Evolutionary conservation across 2,888 invertebrate genomes (phyloP), one percentile per base, ranked within the genome.

Genomic region (Perizoma flavofasciatum): DNA sequence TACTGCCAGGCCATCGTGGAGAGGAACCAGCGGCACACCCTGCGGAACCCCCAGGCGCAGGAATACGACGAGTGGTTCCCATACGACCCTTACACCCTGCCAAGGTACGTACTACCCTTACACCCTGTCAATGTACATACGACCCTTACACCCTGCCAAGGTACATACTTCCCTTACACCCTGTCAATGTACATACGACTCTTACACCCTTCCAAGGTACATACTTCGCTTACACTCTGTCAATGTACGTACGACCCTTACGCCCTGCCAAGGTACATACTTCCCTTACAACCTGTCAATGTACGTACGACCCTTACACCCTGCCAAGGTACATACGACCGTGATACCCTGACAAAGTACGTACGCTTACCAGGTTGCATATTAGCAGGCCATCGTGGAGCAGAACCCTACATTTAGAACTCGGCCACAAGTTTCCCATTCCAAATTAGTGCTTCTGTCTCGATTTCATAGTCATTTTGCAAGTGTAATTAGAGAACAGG

Each of bases 1-100:
- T 98, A 98, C 86, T 98, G 98, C 85, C 97, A 97, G 81, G 94
- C 97, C 0, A 94, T 98, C 49, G 95, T 98, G 43, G 98, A 98
- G 82, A 94, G 95, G 72, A 98, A 98, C 86, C 85, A 94, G 0
- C 91, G 97, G 3, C 84, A 89, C 43, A 91, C 93, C 41, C 74
- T 93, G 9, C 89, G 88, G 75, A 54, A 88, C 65, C 6, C 85
- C 69, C 63, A 83, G 4, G 83, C 82, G n/a, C 77, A 82, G n/a
- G 84, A 93, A 8, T 93, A 93, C 51, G 89, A 95, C 1, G 94
- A 95, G 58, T 97, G 96, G 91, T 98, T 97, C 81, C 98, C 98
- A 0, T 98, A 98, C 79, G 98, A 98, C 87, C 97, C 97, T 0
- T 98, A 96, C 79, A 85, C 95, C 10, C 89, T 98, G 48, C 93